Percentiles rank a stretch among this genome's conserved stretches.
phyloP scores from a whole-genome alignment of 2,113 vertebrate genomes.

The Emydura subglobosa region DNA sequence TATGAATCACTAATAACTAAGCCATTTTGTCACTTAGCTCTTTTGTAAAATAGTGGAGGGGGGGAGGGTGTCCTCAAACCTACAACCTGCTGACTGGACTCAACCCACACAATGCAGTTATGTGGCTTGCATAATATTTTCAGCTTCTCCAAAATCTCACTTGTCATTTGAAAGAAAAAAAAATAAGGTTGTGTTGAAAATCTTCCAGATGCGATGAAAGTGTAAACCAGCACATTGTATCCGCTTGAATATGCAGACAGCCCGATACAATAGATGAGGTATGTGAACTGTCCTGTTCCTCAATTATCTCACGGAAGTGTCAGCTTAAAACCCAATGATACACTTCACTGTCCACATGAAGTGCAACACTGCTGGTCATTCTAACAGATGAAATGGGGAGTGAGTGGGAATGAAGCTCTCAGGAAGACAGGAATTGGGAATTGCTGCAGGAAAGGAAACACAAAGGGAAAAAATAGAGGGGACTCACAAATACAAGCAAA shows the following conservation, averaged over 20 bases:
- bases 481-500: background rate
- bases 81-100: slow-evolving; percentile 38
- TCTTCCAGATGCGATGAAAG: background rate
- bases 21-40: slow-evolving; percentile 23
- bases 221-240: background rate
- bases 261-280: background rate
- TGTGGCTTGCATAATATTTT: background rate
- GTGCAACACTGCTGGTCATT: background rate
- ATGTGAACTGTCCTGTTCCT: background rate
- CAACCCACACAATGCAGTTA: slow-evolving; percentile 8
- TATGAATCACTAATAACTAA: slow-evolving; percentile 23
- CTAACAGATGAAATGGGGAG: background rate
- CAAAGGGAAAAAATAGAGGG: background rate
- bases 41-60: background rate
- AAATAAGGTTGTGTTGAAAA: background rate
- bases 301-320: background rate
- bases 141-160: slow-evolving; percentile 5
- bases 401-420: background rate
- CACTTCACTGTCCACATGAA: background rate
- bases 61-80: slow-evolving; percentile 25
- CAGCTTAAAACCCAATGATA: background rate
- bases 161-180: background rate
- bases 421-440: background rate
- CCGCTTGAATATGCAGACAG: background rate
- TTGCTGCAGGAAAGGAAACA: background rate